Base-by-base conservation (phyloP, 2,797 vertebrate genomes). In the Lateolabrax maculatus region DNA sequence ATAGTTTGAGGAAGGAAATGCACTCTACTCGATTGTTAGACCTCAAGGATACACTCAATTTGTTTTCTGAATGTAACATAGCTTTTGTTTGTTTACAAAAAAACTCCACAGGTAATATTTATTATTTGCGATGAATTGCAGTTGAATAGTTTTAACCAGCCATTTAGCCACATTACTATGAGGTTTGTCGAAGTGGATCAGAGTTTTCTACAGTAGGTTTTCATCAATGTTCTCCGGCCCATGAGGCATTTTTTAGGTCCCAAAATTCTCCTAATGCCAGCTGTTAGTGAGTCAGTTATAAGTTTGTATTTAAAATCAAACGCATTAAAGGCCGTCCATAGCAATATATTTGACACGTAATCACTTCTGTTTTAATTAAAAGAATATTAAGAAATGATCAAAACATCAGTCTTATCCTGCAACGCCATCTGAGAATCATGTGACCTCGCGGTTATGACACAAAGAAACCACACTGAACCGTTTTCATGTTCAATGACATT, bases 41-140 rank as follows among this genome's bases (percentile, higher is more conserved):
- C 6, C 10, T 23, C 36, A 61, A 16, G 23, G 19, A 58, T n/a
- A 11, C 16, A n/a, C 19, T 34, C 34, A 34, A 9, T 37, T 5
- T 1, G 13, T 57, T 57, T 21, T n/a, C 18, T 57, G 31, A 36
- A 34, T 57, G 31, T 57, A 13, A 37, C 12, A 27, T 16, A 49
- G 21, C n/a, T 27, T 52, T 15, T 27, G 51, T 52, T 52, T 15
- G 23, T 52, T 27, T 52, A 16, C 6, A 44, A 27, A 21, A 23
- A 39, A 37, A 58, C 21, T 39, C 34, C 21, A 52, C 23, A 52
- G 21, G 21, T 37, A n/a, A 58, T 12, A 1, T 37, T 0, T 41
- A 18, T 37, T 75, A 51, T 57, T 63, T 60, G 9, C 56, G 36
- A 27, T 69, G 9, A 36, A 29, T 63, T n/a, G 19, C 29, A 12